Percentiles rank a stretch among this genome's conserved stretches.
These are phyloP conservation scores for Limanda limanda DNA, from an alignment of 2,113 vertebrate genomes.

Conservation along the genomic window DNA sequence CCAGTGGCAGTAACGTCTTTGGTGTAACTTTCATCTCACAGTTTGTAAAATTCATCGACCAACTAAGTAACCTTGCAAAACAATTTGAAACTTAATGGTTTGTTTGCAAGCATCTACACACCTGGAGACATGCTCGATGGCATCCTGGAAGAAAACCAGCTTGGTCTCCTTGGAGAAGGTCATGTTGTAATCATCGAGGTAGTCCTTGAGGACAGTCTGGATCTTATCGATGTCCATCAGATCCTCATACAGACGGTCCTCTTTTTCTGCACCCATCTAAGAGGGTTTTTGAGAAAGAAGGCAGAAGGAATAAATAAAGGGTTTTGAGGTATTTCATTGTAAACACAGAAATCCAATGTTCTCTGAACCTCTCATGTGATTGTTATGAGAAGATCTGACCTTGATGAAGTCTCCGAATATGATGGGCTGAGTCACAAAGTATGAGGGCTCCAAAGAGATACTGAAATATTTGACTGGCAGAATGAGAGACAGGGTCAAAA, in stretches of 20 bases:
- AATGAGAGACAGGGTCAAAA: constrained; percentile 19
- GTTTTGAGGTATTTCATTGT: background rate
- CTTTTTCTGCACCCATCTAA: constrained; percentile 79
- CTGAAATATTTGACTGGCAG: constrained; percentile 86
- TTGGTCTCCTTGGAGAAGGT: constrained; percentile 87
- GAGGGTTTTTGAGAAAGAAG: background rate
- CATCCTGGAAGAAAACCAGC: constrained; percentile 91
- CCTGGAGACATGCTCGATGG: constrained; percentile 90
- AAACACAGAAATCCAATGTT: background rate
- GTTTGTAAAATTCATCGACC: constrained; percentile 2
- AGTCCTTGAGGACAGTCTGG: constrained; percentile 85
- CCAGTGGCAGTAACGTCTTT: too few relatives aligned
- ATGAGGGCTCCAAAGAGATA: constrained; percentile 81
- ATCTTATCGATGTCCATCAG: constrained; percentile 85
- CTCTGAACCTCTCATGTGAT: background rate
- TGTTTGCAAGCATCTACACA: constrained; percentile 11
- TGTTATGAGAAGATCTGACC: constrained; percentile 52
- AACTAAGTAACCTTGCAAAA: background rate
- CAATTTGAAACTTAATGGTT: background rate
- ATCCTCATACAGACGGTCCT: constrained; percentile 84
- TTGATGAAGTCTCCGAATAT: constrained; percentile 91
- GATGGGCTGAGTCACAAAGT: constrained; percentile 84
- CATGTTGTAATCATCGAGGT: constrained; percentile 89
- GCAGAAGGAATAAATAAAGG: background rate
- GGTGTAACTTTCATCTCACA: too few relatives aligned